These are phyloP conservation scores for Melanaphis sacchari DNA, from an alignment of 1,140 invertebrate species.

Conservation along the genomic window DNA sequence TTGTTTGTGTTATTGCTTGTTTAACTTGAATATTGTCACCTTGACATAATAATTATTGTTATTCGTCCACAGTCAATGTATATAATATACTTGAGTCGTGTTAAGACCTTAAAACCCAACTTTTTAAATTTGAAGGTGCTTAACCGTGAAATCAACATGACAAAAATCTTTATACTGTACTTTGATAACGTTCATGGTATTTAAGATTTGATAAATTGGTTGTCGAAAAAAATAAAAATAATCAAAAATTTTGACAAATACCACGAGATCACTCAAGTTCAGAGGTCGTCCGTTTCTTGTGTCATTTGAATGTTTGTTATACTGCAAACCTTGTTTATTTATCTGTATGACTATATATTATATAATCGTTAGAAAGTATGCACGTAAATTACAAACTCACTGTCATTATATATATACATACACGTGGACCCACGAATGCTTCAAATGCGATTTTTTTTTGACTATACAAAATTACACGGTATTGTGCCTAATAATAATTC, in stretches of 20 bases:
- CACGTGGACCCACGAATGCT: neutral
- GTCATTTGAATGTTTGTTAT: neutral
- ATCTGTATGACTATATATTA: neutral
- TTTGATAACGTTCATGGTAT: neutral
- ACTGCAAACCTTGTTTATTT: neutral
- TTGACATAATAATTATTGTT: neutral
- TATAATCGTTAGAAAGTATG: constrained; percentile 9
- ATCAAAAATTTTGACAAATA: neutral
- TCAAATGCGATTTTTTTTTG: neutral
- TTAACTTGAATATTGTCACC: neutral
- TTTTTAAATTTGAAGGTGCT: neutral
- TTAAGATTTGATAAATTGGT: neutral
- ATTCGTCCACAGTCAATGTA: neutral
- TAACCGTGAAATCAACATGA: neutral
- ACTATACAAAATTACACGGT: neutral
- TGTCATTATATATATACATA: neutral
- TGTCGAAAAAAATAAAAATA: neutral
- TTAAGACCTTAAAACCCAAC: neutral
- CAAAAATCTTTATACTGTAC: neutral
- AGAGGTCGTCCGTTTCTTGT: neutral
- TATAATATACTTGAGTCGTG: neutral
- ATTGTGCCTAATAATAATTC: neutral
- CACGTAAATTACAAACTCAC: neutral
- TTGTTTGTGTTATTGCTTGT: neutral
- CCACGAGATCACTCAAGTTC: neutral